phyloP scores from a whole-genome alignment of 2,888 invertebrate species.

The Argynnis bischoffii region DNA sequence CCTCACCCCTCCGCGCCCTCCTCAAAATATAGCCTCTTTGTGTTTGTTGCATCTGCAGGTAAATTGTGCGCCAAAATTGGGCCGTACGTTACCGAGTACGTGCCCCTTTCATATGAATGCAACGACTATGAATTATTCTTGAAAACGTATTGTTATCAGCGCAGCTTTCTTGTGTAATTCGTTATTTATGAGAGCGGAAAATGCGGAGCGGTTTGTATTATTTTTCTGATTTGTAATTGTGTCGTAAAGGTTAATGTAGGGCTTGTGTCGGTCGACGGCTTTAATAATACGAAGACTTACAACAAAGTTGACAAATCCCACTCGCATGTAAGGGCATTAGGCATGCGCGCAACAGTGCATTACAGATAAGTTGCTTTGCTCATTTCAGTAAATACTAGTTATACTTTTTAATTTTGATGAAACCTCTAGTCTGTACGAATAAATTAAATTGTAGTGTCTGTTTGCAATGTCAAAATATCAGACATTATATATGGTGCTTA shows the following conservation, averaged over 20 bases:
- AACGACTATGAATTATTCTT: constrained; percentile 74
- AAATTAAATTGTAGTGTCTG: too few relatives aligned
- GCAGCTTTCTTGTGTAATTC: constrained; percentile 58
- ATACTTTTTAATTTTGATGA: too few relatives aligned
- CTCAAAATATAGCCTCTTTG: constrained; percentile 75
- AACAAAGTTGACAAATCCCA: constrained; percentile 31
- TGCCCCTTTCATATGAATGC: constrained; percentile 67
- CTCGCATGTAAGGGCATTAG: constrained; percentile 22
- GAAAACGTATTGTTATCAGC: constrained; percentile 74
- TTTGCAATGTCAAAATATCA: too few relatives aligned
- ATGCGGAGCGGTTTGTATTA: constrained; percentile 34
- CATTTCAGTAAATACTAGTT: too few relatives aligned
- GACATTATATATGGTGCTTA: too few relatives aligned
- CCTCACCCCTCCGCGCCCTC: constrained; percentile 46
- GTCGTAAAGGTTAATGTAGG: constrained; percentile 22
- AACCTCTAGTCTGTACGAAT: too few relatives aligned
- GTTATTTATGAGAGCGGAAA: constrained; percentile 45
- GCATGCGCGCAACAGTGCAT: neutral
- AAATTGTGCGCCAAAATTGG: constrained; percentile 79
- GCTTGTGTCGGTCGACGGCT: constrained; percentile 28
- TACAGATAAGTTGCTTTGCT: too few relatives aligned
- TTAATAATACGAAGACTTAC: constrained; percentile 34
- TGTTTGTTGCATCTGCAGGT: constrained; percentile 81
- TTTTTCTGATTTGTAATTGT: constrained; percentile 34
- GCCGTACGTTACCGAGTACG: constrained; percentile 66